phyloP scores from a whole-genome alignment of 2,113 vertebrate genomes.

The Trogon melanurus region DNA sequence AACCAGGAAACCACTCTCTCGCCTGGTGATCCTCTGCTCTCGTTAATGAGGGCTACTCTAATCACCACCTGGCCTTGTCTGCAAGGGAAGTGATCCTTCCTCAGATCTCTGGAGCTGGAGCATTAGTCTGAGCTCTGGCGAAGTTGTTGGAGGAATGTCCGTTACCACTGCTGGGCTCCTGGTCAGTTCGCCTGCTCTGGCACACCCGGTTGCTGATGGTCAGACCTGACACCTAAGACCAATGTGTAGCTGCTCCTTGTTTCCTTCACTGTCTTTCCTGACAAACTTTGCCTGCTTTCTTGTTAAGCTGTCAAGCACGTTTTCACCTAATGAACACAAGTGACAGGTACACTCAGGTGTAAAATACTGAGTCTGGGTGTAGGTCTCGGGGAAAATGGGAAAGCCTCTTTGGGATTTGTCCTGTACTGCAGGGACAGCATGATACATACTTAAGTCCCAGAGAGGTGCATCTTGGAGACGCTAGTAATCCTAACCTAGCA shows the following conservation, averaged over 20 bases:
- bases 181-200: background rate
- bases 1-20: background rate
- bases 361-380: background rate
- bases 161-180: background rate
- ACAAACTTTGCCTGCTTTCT: background rate
- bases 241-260: background rate
- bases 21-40: accelerated
- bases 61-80: background rate
- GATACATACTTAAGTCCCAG: background rate
- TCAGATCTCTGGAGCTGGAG: background rate
- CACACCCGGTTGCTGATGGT: background rate
- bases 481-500: background rate
- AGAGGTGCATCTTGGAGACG: background rate
- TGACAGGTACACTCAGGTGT: background rate
- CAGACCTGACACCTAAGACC: background rate
- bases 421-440: background rate
- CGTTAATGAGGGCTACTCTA: background rate
- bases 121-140: background rate
- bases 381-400: background rate
- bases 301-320: background rate
- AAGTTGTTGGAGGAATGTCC: background rate
- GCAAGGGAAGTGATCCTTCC: background rate
- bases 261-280: background rate
- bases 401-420: background rate
- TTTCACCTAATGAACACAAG: background rate